These are phyloP conservation scores for Ceratosolen solmsi DNA, from an alignment of 1,140 invertebrate genomes.

Conservation along the genomic window DNA sequence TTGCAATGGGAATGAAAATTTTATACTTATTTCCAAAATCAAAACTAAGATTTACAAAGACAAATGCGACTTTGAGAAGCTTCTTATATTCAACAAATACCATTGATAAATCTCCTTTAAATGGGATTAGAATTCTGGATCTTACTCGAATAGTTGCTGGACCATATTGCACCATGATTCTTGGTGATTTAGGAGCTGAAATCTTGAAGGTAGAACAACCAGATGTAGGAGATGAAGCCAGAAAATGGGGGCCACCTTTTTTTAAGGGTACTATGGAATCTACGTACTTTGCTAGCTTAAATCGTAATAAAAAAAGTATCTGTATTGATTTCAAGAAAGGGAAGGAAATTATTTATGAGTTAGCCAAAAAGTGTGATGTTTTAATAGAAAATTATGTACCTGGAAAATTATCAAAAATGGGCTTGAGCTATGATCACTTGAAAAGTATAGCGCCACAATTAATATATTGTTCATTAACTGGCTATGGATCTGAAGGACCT, in stretches of 20 bases:
- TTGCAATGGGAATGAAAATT: neutral
- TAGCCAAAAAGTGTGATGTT: constrained; percentile 87
- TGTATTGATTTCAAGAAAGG: constrained; percentile 91
- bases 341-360: constrained; percentile 81
- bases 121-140: constrained; percentile 85
- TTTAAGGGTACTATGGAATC: constrained; percentile 81
- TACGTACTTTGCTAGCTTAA: constrained; percentile 90
- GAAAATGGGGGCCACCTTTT: constrained; percentile 95
- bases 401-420: constrained; percentile 85
- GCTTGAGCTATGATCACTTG: constrained; percentile 86
- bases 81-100: neutral
- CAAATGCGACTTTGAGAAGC: neutral
- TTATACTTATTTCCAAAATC: neutral
- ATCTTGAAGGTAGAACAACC: constrained; percentile 92
- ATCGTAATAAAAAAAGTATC: constrained; percentile 97
- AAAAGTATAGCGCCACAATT: constrained; percentile 82
- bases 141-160: constrained; percentile 88
- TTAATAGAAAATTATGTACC: constrained; percentile 96
- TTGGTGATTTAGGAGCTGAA: constrained; percentile 95
- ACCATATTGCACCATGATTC: constrained; percentile 88
- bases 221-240: constrained; percentile 89
- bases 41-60: neutral
- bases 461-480: constrained; percentile 96
- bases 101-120: constrained; percentile 69
- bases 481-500: constrained; percentile 91